Evolutionary conservation across 2,113 vertebrate species (phyloP), one percentile per base, ranked within the genome.

Genomic region (Nannospalax galili): DNA sequence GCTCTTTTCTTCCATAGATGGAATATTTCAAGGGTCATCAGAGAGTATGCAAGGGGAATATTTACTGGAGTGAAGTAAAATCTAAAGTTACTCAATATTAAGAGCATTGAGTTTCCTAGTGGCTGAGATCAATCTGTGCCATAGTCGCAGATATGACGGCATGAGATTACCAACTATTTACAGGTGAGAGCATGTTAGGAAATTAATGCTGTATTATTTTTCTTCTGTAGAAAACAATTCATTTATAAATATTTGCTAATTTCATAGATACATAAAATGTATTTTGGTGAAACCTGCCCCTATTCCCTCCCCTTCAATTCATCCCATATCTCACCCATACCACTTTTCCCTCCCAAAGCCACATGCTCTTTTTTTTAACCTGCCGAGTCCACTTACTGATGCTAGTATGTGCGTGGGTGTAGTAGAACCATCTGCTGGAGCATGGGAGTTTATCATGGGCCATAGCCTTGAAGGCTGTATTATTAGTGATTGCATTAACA

Each of bases 101-200:
- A 81, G 60, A 58, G 40, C 42, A 35, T 45, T 11, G 17, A 32
- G 37, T 7, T 11, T 42, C 37, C 40, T 3, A 42, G 6, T 45
- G 80, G 26, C 28, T 62, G 72, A 72, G 7, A 24, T 45, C 22
- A n/a, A 7, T 1, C 2, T 5, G 24, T 3, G n/a, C 10, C 42
- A 22, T 19, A 42, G 65, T 20, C 37, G 20, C 9, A 12, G 2
- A 19, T 2, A 17, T 0, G 1, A 69, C 22, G 5, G 16, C 7
- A 2, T 7, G 24, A 14, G n/a, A 7, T 37, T 56, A 35, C 2
- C 45, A 69, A 17, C 24, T 40, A 35, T 45, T 40, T 28, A 17
- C 56, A 10, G 81, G 45, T 3, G 40, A 81, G 28, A 45, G 0
- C 11, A 12, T 0, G 1, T 52, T 69, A 52, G n/a, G 35, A 77